These are phyloP conservation scores for Alentia gelatinosa DNA, from an alignment of 2,888 invertebrate species.

Conservation along the genomic window DNA sequence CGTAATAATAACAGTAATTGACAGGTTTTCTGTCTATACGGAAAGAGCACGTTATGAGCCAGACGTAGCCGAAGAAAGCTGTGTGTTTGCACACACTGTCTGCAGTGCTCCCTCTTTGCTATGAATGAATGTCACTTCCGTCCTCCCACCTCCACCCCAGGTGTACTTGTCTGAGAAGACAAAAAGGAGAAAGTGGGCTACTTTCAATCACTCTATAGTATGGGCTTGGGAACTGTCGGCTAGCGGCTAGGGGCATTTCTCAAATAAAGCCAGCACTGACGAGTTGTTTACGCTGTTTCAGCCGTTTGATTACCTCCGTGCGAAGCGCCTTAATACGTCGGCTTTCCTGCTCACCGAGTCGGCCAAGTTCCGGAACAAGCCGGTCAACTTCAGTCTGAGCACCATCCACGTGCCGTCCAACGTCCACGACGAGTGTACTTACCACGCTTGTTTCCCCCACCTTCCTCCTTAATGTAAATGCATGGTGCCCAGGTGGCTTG, in stretches of 20 bases:
- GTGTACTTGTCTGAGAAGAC: too few relatives aligned
- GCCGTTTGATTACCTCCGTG: conserved; percentile 45
- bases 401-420: conserved; percentile 33
- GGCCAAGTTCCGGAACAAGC: conserved; percentile 3
- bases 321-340: conserved; percentile 33
- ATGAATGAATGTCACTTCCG: too few relatives aligned
- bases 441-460: background rate
- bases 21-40: too few relatives aligned
- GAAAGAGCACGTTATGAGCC: too few relatives aligned
- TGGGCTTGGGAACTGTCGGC: background rate
- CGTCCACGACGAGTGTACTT: conserved; percentile 21
- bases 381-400: conserved; percentile 40
- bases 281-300: conserved; percentile 23
- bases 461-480: conserved; percentile 1
- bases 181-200: background rate
- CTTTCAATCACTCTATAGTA: background rate
- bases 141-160: too few relatives aligned
- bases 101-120: too few relatives aligned
- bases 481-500: background rate
- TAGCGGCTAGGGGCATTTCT: conserved; percentile 1
- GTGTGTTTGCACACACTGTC: too few relatives aligned
- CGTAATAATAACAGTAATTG: too few relatives aligned
- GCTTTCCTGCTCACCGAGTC: conserved; percentile 35
- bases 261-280: background rate
- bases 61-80: too few relatives aligned